Evolutionary conservation across 1,140 invertebrate genomes (phyloP).

Genomic region (Rhopalosiphum padi): DNA sequence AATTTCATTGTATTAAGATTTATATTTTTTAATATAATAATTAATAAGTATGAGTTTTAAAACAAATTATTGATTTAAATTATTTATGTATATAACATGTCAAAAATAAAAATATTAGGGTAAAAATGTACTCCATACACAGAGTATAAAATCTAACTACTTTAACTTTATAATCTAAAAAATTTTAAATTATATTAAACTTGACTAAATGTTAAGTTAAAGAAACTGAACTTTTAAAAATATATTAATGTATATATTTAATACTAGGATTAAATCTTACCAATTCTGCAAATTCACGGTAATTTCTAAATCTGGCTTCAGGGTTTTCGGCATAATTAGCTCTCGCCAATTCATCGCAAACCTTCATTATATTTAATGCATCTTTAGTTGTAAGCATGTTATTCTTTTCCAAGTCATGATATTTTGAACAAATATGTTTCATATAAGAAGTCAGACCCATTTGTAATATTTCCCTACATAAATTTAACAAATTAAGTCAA

Average conservation of each 20-base stretch:
- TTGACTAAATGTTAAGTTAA: not conserved
- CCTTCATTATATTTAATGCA: not conserved
- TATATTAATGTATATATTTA: not conserved
- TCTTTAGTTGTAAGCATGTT: not conserved
- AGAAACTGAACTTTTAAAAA: not conserved
- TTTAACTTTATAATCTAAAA: too few species aligned
- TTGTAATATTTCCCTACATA: not conserved
- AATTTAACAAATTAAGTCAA: not conserved
- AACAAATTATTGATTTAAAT: too few species aligned
- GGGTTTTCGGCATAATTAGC: not conserved
- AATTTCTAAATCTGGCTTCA: not conserved
- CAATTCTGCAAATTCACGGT: not conserved
- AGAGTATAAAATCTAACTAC: too few species aligned
- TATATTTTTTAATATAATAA: too few species aligned
- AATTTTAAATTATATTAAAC: too few species aligned
- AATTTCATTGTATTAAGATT: too few species aligned
- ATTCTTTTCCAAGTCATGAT: not conserved
- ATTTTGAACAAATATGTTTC: not conserved
- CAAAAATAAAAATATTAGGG: too few species aligned
- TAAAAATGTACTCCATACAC: too few species aligned
- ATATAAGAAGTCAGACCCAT: not conserved
- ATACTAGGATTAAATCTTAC: not conserved
- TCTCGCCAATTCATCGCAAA: not conserved
- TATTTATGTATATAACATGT: too few species aligned
- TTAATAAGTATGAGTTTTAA: too few species aligned